phyloP scores from a whole-genome alignment of 92 coral and sea anemone genomes.

The Muricea muricata region DNA sequence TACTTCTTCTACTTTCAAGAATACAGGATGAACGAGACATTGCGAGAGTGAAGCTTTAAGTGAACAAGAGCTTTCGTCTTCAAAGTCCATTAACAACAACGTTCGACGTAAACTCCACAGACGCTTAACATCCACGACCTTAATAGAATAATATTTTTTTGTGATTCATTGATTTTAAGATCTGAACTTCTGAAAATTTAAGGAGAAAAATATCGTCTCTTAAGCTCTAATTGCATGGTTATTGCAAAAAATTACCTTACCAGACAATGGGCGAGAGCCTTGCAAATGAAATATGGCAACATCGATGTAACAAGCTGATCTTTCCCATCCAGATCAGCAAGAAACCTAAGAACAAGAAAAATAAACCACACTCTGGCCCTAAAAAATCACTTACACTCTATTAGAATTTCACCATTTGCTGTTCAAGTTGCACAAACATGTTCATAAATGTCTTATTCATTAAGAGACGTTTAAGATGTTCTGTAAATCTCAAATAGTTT shows the following conservation, averaged over 20 bases:
- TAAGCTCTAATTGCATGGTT: too few relatives aligned
- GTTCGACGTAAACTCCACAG: conserved; percentile 90
- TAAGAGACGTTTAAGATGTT: too few relatives aligned
- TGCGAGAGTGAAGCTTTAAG: conserved; percentile 86
- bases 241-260: conserved; percentile 73
- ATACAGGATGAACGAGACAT: conserved; percentile 88
- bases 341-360: too few relatives aligned
- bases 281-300: conserved; percentile 76
- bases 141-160: background rate
- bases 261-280: conserved; percentile 74
- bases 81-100: conserved; percentile 87
- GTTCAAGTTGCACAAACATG: background rate
- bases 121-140: conserved; percentile 90
- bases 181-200: too few relatives aligned
- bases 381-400: background rate
- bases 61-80: conserved; percentile 81
- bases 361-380: too few relatives aligned
- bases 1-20: conserved; percentile 90
- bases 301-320: conserved; percentile 91
- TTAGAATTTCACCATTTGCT: background rate
- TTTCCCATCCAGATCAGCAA: conserved; percentile 86
- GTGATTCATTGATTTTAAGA: background rate
- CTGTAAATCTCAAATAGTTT: too few relatives aligned
- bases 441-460: too few relatives aligned
- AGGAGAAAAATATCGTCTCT: too few relatives aligned